Evolutionary conservation across 2,888 invertebrate species (phyloP).

Genomic region (Caprella mutica): DNA sequence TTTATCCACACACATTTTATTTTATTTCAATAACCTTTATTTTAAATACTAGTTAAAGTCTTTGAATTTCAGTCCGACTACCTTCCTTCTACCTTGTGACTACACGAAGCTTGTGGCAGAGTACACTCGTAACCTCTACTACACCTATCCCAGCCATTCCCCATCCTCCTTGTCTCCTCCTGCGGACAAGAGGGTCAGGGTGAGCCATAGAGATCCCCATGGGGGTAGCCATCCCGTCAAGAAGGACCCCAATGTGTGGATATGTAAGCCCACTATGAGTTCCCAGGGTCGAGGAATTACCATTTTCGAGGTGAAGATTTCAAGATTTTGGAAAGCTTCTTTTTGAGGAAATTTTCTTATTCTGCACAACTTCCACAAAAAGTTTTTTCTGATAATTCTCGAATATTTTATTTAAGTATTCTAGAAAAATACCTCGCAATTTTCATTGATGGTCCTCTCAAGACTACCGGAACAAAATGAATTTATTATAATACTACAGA

Average conservation of each 20-base stretch:
- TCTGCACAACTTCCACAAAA: no score
- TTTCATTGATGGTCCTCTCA: neutral
- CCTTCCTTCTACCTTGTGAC: slow-evolving; percentile 69
- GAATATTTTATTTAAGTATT: neutral
- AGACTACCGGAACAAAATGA: neutral
- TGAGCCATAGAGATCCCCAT: neutral
- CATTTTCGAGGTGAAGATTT: slow-evolving; percentile 56
- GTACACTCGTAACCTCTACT: slow-evolving; percentile 47
- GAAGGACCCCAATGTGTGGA: slow-evolving; percentile 52
- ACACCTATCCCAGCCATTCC: slow-evolving; percentile 7
- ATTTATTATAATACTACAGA: no score
- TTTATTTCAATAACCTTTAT: no score
- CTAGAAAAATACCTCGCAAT: neutral
- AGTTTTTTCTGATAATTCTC: no score
- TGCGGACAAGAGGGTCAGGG: neutral
- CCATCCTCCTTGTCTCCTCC: neutral
- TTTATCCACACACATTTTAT: no score
- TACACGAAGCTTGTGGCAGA: slow-evolving; percentile 72
- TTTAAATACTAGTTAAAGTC: no score
- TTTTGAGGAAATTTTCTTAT: no score
- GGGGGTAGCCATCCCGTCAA: slow-evolving; percentile 39
- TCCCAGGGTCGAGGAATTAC: slow-evolving; percentile 75
- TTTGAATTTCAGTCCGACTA: slow-evolving; percentile 56
- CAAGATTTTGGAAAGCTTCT: no score
- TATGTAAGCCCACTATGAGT: slow-evolving; percentile 75